Percentiles rank a stretch among this genome's conserved stretches.
phyloP scores from a whole-genome alignment of 2,113 vertebrate species.

The Centropristis striata region DNA sequence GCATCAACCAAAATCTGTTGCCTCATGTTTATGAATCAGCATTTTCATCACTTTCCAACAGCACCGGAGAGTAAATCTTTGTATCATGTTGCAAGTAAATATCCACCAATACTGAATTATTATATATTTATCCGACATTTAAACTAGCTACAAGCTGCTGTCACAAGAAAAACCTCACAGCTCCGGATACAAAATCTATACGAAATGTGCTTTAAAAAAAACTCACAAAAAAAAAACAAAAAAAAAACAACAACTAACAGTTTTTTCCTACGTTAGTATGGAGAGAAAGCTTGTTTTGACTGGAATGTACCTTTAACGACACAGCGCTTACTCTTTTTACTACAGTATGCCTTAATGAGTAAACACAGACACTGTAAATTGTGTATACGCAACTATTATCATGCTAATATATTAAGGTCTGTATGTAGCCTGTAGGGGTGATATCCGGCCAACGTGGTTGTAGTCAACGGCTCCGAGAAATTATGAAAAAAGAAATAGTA shows the following conservation, averaged over 20 bases:
- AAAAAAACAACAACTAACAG: no score
- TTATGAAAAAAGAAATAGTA: no score
- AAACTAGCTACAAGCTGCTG: slow-evolving; percentile 13
- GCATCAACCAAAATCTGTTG: slow-evolving; percentile 24
- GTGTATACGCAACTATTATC: slow-evolving; percentile 56
- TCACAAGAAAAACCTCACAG: background rate
- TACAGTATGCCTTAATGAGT: slow-evolving; percentile 79
- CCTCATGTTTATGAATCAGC: slow-evolving; percentile 39
- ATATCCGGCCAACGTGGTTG: no score
- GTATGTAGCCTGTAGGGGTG: no score
- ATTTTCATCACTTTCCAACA: slow-evolving; percentile 31
- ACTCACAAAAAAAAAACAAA: no score
- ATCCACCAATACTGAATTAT: background rate
- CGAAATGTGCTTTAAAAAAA: no score
- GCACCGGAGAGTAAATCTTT: background rate
- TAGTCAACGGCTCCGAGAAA: no score
- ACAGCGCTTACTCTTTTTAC: slow-evolving; percentile 49
- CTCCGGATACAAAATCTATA: background rate
- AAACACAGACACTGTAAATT: slow-evolving; percentile 70
- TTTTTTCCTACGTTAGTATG: background rate
- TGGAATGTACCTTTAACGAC: slow-evolving; percentile 52
- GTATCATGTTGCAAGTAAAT: background rate
- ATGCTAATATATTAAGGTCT: slow-evolving; percentile 61
- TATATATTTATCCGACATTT: slow-evolving; percentile 9
- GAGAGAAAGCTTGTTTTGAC: slow-evolving; percentile 37